A percentile compares a stretch with the other conserved stretches of the same genome.
phyloP scores from a whole-genome alignment of 2,113 vertebrate species.

The Ochotona curzoniae region DNA sequence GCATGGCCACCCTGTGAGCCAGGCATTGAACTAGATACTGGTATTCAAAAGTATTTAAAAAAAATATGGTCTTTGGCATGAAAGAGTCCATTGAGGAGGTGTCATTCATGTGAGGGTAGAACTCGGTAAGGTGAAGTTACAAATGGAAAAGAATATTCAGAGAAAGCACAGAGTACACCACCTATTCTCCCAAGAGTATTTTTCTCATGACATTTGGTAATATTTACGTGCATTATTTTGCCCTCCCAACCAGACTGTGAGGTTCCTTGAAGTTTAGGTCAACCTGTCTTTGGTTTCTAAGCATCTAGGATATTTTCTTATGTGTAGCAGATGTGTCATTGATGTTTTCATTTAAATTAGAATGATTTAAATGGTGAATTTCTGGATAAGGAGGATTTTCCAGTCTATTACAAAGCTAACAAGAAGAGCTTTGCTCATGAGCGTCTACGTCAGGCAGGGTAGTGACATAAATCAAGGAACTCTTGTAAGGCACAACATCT shows the following conservation, averaged over 20 bases:
- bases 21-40: background rate
- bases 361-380: background rate
- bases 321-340: background rate
- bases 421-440: slow-evolving; percentile 9
- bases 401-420: slow-evolving; percentile 6
- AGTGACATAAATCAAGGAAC: background rate
- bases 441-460: background rate
- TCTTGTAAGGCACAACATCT: background rate
- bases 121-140: background rate
- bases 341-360: background rate
- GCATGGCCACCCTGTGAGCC: background rate
- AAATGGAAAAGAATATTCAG: slow-evolving; percentile 3
- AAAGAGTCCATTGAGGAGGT: background rate
- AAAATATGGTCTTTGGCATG: background rate
- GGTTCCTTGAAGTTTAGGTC: background rate
- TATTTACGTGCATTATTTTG: background rate
- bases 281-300: background rate
- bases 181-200: background rate
- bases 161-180: background rate
- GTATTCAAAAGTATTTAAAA: background rate
- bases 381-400: background rate
- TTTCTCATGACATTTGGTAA: slow-evolving; percentile 18
- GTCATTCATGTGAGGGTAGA: background rate
- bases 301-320: background rate
- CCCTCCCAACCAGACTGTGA: background rate